A percentile compares a stretch with the other conserved stretches of the same genome.
These are phyloP conservation scores for Spodoptera picta DNA, from an alignment of 2,888 invertebrate genomes.

Conservation along the genomic window DNA sequence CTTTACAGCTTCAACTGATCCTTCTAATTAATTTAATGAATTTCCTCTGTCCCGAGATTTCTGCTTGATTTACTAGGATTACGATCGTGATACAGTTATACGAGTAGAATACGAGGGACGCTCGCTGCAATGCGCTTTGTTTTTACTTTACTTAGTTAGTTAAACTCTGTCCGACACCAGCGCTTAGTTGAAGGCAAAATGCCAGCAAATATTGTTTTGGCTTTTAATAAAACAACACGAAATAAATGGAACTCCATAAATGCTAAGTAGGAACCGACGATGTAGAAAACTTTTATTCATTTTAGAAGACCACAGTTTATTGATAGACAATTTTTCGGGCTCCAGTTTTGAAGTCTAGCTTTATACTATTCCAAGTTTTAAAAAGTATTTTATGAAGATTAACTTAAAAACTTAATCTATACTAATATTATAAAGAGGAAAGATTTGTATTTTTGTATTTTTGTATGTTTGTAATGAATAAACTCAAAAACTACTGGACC, in stretches of 20 bases:
- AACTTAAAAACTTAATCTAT: neutral
- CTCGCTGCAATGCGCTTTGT: conserved; percentile 34
- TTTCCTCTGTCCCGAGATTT: conserved; percentile 30
- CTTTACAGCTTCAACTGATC: conserved; percentile 23
- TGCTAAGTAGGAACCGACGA: conserved; percentile 3
- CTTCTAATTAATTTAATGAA: conserved; percentile 39
- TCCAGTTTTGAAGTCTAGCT: too few relatives aligned
- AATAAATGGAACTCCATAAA: conserved; percentile 1
- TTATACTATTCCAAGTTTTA: too few relatives aligned
- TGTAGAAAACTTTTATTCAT: conserved; percentile 7
- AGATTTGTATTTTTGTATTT: too few relatives aligned
- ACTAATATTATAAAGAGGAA: too few relatives aligned
- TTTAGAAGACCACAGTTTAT: neutral
- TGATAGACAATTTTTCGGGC: too few relatives aligned
- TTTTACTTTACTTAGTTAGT: conserved; percentile 20
- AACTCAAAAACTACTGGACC: too few relatives aligned
- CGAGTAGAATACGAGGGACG: conserved; percentile 13
- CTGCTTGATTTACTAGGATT: conserved; percentile 24
- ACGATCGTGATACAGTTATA: conserved; percentile 30
- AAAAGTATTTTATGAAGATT: too few relatives aligned
- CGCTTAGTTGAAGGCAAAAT: conserved; percentile 24
- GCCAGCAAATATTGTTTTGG: conserved; percentile 24
- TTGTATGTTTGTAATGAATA: too few relatives aligned
- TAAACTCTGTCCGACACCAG: conserved; percentile 20
- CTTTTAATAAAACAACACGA: conserved; percentile 24